phyloP scores from a whole-genome alignment of 1,140 invertebrate genomes.

The Armadillidium nasatum region DNA sequence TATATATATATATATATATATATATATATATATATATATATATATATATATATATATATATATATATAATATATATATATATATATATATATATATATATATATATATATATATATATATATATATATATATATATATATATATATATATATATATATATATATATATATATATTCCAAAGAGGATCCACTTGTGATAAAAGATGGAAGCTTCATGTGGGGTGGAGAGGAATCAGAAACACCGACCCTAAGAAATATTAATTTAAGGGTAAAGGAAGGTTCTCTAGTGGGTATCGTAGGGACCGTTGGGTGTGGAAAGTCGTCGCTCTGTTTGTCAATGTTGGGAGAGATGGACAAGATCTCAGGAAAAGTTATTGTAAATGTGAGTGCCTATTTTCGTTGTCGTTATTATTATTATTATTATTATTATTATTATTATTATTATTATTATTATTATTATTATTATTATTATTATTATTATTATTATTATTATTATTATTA shows the following conservation, averaged over 20 bases:
- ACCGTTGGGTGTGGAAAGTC: constrained; percentile 59
- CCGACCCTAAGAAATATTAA: constrained; percentile 51
- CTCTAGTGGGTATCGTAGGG: constrained; percentile 57
- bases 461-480: too few species aligned
- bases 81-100: background rate
- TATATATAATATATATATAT: too few species aligned
- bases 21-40: too few species aligned
- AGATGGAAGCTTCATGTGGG: constrained; percentile 55
- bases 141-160: background rate
- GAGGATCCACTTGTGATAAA: constrained; percentile 49
- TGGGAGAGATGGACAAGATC: constrained; percentile 56
- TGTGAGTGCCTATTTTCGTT: constrained; percentile 36
- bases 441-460: too few species aligned
- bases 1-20: too few species aligned
- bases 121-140: background rate
- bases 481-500: too few species aligned
- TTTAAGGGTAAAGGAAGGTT: constrained; percentile 47
- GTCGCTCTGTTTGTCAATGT: constrained; percentile 56
- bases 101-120: background rate
- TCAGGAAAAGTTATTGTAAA: constrained; percentile 49
- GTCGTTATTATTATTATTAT: too few species aligned
- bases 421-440: too few species aligned
- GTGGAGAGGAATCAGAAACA: constrained; percentile 44
- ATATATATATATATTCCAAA: constrained; percentile 19
- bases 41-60: too few species aligned